phyloP scores from a whole-genome alignment of 2,797 vertebrate genomes.

The Lithobates pipiens region DNA sequence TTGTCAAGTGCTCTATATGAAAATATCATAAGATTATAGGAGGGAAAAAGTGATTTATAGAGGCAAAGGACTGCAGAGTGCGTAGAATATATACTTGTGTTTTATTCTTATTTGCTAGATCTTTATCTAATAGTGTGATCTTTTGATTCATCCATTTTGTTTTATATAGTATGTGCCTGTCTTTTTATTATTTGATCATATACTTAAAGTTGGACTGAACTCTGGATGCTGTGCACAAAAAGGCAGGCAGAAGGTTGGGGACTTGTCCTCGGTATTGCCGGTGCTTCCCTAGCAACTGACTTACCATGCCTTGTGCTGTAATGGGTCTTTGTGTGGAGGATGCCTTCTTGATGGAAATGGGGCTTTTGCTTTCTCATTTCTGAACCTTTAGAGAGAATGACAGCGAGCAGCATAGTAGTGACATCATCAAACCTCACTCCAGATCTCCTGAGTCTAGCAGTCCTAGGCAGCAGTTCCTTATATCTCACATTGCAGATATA shows the following conservation, averaged over 20 bases:
- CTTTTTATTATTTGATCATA: background rate
- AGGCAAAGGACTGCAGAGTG: slow-evolving; percentile 1
- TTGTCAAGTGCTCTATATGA: slow-evolving; percentile 41
- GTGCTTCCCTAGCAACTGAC: too few relatives aligned
- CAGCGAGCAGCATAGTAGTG: too few relatives aligned
- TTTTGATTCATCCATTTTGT: background rate
- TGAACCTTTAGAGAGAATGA: too few relatives aligned
- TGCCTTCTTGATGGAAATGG: too few relatives aligned
- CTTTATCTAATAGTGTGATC: background rate
- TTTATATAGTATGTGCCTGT: background rate
- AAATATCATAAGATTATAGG: slow-evolving; percentile 43
- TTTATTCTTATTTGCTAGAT: background rate
- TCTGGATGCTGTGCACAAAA: background rate
- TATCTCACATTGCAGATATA: too few relatives aligned
- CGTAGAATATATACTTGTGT: background rate
- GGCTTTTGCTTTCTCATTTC: too few relatives aligned
- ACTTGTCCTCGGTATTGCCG: background rate
- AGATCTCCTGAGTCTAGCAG: too few relatives aligned
- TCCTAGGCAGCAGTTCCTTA: too few relatives aligned
- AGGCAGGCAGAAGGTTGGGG: background rate
- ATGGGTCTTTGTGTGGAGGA: background rate
- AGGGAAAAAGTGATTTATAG: slow-evolving; percentile 31
- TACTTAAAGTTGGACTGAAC: background rate
- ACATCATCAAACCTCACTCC: too few relatives aligned
- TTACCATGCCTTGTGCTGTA: too few relatives aligned